Evolutionary conservation across 2,797 vertebrate genomes (phyloP).

Genomic region (Fistularia tabacaria): DNA sequence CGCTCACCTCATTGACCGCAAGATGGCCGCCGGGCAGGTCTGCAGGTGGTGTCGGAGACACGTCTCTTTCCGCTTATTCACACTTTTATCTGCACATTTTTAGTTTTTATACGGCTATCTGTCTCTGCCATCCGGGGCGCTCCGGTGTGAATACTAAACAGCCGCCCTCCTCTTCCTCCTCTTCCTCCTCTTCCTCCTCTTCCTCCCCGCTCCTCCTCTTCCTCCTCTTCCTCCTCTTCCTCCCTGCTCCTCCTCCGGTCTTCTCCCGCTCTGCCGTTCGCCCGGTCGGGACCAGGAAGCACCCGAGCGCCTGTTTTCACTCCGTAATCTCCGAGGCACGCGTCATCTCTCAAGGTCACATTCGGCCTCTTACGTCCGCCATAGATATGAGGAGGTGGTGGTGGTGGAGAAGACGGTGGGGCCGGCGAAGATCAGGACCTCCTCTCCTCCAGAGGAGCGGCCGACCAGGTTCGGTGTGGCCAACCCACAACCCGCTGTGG

Average conservation of each 20-base stretch:
- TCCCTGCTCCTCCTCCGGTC: constrained; percentile 38
- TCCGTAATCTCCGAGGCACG: no score
- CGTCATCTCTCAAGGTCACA: no score
- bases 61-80: constrained; percentile 32
- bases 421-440: constrained; percentile 58
- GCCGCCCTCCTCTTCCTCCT: constrained; percentile 26
- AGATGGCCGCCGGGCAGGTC: constrained; percentile 60
- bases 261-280: constrained; percentile 14
- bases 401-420: no score
- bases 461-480: constrained; percentile 14
- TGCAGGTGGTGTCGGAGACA: constrained; percentile 64
- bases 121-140: constrained; percentile 42
- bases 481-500: constrained; percentile 11
- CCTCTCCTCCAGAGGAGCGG: constrained; percentile 57
- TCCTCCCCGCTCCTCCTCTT: constrained; percentile 25
- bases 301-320: no score
- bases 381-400: constrained; percentile 44
- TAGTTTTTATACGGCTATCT: constrained; percentile 41
- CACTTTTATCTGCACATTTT: constrained; percentile 11
- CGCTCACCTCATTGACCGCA: constrained; percentile 71
- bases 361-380: constrained; percentile 51
- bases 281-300: no score
- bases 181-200: constrained; percentile 8
- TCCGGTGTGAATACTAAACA: constrained; percentile 57
- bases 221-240: constrained; percentile 1